Evolutionary conservation across 2,888 invertebrate species (phyloP), one percentile per base, ranked within the genome.

Genomic region (Perdita meconis): DNA sequence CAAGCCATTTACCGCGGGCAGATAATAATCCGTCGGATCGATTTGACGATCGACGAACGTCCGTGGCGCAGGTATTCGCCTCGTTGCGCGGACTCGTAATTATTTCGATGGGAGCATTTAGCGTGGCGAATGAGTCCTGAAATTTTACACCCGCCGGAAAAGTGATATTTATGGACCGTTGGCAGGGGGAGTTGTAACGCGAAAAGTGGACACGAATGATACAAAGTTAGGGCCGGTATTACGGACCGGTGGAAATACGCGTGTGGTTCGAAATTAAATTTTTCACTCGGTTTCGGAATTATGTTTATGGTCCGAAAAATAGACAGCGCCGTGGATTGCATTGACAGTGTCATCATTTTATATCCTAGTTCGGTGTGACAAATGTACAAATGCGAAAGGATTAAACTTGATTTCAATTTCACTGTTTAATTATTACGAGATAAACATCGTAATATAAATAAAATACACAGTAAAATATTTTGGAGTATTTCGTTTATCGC

Each of bases 21-120:
- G 53, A 65, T 72, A 69, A 67, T 82, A 81, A 82, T 79, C 57
- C 67, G 30, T 5, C 24, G 51, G 68, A 68, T 75, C 81, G 75
- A 72, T 72, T 72, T 60, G 66, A 67, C 61, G 71, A 81, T 79
- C 75, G 69, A 56, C 30, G 55, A 47, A 53, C 55, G 60, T 36
- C 61, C 55, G 44, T 34, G 22, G 6, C 26, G 47, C 60, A 30
- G 61, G 56, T 24, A 24, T 64, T 64, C 50, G 24, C n/a, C 47
- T 53, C 51, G 3, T 16, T 4, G 13, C 12, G 30, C 19, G 47
- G 22, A 19, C n/a, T 42, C 47, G 61, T 71, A 65, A 75, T 70
- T 70, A 75, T 64, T 56, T 51, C 57, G 36, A 63, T 26, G 36
- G 42, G 19, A 16, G 22, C 40, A 24, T 57, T 68, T 30, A 44